phyloP scores from a whole-genome alignment of 2,797 vertebrate genomes.

The Neostethus bicornis region DNA sequence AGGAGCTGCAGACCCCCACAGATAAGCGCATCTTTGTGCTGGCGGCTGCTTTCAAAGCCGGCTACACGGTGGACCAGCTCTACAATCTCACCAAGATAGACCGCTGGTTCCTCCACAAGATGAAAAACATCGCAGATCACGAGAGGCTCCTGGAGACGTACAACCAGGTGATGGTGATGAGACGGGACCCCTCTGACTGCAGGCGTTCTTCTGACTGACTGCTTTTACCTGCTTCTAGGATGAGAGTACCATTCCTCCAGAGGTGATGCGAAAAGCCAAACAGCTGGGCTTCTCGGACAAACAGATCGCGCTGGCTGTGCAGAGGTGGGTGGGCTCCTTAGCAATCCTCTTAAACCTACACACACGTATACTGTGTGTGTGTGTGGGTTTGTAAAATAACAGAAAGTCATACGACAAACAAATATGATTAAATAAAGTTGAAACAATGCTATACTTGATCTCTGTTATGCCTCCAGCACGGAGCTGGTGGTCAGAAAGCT shows the following conservation, averaged over 20 bases:
- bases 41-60: constrained; percentile 85
- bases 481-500: constrained; percentile 93
- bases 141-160: constrained; percentile 84
- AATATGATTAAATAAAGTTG: too few relatives aligned
- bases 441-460: too few relatives aligned
- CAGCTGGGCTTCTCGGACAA: constrained; percentile 97
- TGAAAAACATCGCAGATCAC: constrained; percentile 94
- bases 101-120: constrained; percentile 96
- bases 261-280: constrained; percentile 89
- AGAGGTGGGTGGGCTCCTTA: constrained; percentile 89
- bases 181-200: rapidly evolving
- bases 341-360: too few relatives aligned
- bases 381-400: too few relatives aligned
- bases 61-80: constrained; percentile 90
- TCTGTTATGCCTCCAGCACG: too few relatives aligned
- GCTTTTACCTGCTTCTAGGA: constrained; percentile 38
- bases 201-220: not conserved
- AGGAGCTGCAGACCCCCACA: constrained; percentile 95
- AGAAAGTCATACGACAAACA: too few relatives aligned
- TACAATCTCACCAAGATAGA: constrained; percentile 95
- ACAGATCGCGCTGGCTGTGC: constrained; percentile 92
- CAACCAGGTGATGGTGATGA: constrained; percentile 63
- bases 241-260: constrained; percentile 81
- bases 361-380: too few relatives aligned
- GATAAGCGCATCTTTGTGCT: constrained; percentile 97